Evolutionary conservation across 2,113 vertebrate species (phyloP).

Genomic region (Actinemys pallida): DNA sequence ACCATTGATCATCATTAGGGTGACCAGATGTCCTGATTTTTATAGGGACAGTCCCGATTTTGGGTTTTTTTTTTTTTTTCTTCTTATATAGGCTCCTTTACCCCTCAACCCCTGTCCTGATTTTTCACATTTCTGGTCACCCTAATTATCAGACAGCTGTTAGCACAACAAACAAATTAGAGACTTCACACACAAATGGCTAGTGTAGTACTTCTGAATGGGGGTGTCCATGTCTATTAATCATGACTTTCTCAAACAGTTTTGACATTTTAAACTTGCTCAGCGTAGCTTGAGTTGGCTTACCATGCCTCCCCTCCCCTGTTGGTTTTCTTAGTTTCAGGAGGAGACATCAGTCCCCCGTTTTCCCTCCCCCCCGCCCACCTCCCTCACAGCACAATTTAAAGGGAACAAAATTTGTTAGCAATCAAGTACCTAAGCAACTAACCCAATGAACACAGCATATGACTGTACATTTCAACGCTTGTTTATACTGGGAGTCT

Average conservation of each 20-base stretch:
- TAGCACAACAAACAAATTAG: neutral
- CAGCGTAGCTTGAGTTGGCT: neutral
- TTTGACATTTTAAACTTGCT: neutral
- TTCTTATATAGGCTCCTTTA: no score
- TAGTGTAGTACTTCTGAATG: neutral
- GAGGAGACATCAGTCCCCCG: neutral
- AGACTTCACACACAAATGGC: neutral
- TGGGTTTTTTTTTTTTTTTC: no score
- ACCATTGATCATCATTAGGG: neutral
- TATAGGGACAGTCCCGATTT: no score
- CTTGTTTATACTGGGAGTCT: rapidly evolving
- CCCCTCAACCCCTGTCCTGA: no score
- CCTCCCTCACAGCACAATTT: neutral
- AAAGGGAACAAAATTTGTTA: neutral
- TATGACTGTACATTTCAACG: no score
- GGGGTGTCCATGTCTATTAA: neutral
- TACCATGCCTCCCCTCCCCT: no score
- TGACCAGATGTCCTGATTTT: no score
- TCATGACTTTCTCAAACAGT: neutral
- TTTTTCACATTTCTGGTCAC: no score
- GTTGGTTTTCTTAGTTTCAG: neutral
- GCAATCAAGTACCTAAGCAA: neutral
- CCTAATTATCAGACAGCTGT: neutral
- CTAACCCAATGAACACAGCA: neutral
- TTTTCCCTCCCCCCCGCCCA: no score